Evolutionary conservation across 2,797 vertebrate genomes (phyloP), one percentile per base, ranked within the genome.

Genomic region (Apogon hyalosoma): DNA sequence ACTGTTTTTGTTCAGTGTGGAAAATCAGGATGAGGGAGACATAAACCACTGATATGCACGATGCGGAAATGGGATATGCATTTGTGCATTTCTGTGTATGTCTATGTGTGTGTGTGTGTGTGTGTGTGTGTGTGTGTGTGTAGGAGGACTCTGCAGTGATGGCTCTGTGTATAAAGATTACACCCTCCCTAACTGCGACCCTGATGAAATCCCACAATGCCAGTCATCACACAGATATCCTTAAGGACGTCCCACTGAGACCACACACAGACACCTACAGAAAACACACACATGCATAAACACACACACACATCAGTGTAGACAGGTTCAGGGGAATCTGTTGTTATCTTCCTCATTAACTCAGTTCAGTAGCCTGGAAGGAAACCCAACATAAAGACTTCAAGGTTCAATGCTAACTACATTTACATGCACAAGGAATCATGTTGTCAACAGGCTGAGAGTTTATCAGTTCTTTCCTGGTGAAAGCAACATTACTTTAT

Each of bases 101-200:
- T 54, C 16, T 55, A 48, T 51, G 45, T 54, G 59, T 58, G 39
- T 43, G 36, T 60, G 11, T 45, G 64, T 15, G 38, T 54, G 59
- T 41, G 51, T 70, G 50, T 69, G 39, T 67, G 51, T 42, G 21
- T 42, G 41, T 24, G 18, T 11, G 28, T 63, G 21, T 61, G 56
- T 52, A 46, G 48, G 50, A 50, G 42, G 48, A 63, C 68, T 72
- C 73, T 70, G 53, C 75, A 55, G 54, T 66, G 63, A 74, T 81
- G 79, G 71, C 64, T 76, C 46, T 51, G 55, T 79, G 73, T 75
- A 79, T 18, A 42, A 74, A 84, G 74, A 89, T 83, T 79, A 84
- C 43, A 10, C 85, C 63, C 73, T 69, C 60, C 48, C 78, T 84
- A 8, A 1, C 78, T 70, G 81, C 21, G 77, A 73, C 65, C 14